A percentile compares a stretch with the other conserved stretches of the same genome.
These are phyloP conservation scores for Aplocera efformata DNA, from an alignment of 2,888 invertebrate species.

Conservation along the genomic window DNA sequence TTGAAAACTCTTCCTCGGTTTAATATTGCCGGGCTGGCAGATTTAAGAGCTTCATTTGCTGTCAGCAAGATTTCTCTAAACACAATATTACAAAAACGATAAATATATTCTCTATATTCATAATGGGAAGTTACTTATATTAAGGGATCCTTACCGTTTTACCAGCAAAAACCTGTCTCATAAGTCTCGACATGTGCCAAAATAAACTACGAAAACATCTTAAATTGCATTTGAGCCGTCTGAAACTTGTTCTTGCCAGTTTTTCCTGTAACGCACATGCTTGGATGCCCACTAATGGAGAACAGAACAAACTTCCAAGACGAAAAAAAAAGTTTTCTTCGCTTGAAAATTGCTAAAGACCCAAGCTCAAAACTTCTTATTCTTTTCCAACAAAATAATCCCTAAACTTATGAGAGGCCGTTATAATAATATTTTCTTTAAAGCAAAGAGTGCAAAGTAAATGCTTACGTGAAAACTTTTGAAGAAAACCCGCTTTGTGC, in stretches of 20 bases:
- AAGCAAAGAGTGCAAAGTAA: constrained; percentile 27
- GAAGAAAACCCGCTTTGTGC: constrained; percentile 16
- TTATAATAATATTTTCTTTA: constrained; percentile 30
- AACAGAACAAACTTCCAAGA: constrained; percentile 41
- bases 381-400: constrained; percentile 41
- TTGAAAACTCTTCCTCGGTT: constrained; percentile 5
- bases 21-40: constrained; percentile 18
- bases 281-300: constrained; percentile 67
- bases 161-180: background rate
- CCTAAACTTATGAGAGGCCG: constrained; percentile 29
- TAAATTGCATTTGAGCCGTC: constrained; percentile 65
- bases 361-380: constrained; percentile 44
- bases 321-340: constrained; percentile 43
- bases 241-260: constrained; percentile 61
- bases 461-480: constrained; percentile 21
- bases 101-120: too few species aligned
- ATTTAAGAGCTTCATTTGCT: constrained; percentile 14
- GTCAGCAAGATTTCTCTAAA: constrained; percentile 8
- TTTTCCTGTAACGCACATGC: constrained; percentile 67
- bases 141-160: background rate
- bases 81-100: too few species aligned
- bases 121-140: too few species aligned
- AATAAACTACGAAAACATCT: constrained; percentile 11
- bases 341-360: constrained; percentile 53
- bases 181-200: background rate